Conservation (phyloP, 2,888 invertebrate genomes). For the Himalopsyche japonica region DNA sequence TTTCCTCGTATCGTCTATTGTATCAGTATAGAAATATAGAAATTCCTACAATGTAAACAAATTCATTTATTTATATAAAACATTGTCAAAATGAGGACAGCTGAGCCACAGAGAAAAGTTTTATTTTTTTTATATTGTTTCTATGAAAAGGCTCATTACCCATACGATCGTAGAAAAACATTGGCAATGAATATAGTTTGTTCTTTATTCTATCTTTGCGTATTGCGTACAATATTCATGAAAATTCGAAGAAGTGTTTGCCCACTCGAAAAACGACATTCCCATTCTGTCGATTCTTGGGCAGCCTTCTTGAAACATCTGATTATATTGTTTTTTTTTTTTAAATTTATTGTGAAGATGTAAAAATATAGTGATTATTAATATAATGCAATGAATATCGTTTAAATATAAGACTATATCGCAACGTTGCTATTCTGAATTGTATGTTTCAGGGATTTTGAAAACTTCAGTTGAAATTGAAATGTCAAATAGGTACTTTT, state of each 20-base stretch:
- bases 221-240: not conserved
- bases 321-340: not conserved
- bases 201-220: not conserved
- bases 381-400: too few relatives aligned
- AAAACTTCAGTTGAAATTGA: too few relatives aligned
- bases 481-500: too few relatives aligned
- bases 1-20: too few relatives aligned
- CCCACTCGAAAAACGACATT: not conserved
- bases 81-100: not conserved
- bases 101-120: not conserved
- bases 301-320: not conserved
- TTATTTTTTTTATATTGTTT: not conserved
- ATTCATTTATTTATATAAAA: not conserved
- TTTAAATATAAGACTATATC: too few relatives aligned
- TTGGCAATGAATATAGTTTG: too few relatives aligned
- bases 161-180: too few relatives aligned
- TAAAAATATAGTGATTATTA: too few relatives aligned
- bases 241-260: not conserved
- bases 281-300: not conserved
- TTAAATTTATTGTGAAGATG: not conserved
- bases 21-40: not conserved
- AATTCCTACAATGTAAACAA: not conserved
- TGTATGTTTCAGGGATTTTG: too few relatives aligned
- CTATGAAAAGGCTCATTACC: not conserved
- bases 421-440: too few relatives aligned